These are phyloP conservation scores for Tenebrio molitor DNA, from an alignment of 1,140 invertebrate genomes.

Conservation along the genomic window DNA sequence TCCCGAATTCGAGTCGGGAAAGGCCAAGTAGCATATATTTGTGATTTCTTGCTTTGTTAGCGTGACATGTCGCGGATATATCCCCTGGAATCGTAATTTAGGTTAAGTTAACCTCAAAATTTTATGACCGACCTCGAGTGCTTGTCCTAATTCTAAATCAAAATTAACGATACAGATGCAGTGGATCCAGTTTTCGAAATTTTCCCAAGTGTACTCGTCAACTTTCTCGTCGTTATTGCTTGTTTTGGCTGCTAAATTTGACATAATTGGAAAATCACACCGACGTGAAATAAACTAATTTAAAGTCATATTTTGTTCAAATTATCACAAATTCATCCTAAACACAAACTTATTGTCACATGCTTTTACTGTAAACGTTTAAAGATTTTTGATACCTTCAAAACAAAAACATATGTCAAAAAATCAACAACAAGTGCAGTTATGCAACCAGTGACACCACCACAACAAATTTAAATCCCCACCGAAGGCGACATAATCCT, in stretches of 20 bases:
- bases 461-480: slow-evolving; percentile 34
- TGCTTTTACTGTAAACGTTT: slow-evolving; percentile 30
- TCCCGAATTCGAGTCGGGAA: slow-evolving; percentile 98
- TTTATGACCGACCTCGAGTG: slow-evolving; percentile 89
- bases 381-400: slow-evolving; percentile 25
- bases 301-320: slow-evolving; percentile 8
- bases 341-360: slow-evolving; percentile 32
- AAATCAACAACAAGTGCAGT: slow-evolving; percentile 28
- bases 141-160: slow-evolving; percentile 97
- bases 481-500: not conserved
- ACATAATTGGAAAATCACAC: slow-evolving; percentile 23
- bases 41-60: slow-evolving; percentile 94
- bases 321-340: not conserved
- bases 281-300: slow-evolving; percentile 6
- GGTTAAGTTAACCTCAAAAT: not conserved
- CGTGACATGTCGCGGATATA: slow-evolving; percentile 87
- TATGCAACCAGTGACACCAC: slow-evolving; percentile 30
- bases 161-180: slow-evolving; percentile 98
- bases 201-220: slow-evolving; percentile 61
- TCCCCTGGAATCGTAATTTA: slow-evolving; percentile 71
- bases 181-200: slow-evolving; percentile 94
- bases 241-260: slow-evolving; percentile 20
- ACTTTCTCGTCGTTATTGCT: slow-evolving; percentile 31
- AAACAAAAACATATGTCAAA: slow-evolving; percentile 38
- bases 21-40: slow-evolving; percentile 98